A percentile compares a stretch with the other conserved stretches of the same genome.
Conservation (phyloP, 2,888 invertebrate genomes). For the Microctonus brassicae region DNA sequence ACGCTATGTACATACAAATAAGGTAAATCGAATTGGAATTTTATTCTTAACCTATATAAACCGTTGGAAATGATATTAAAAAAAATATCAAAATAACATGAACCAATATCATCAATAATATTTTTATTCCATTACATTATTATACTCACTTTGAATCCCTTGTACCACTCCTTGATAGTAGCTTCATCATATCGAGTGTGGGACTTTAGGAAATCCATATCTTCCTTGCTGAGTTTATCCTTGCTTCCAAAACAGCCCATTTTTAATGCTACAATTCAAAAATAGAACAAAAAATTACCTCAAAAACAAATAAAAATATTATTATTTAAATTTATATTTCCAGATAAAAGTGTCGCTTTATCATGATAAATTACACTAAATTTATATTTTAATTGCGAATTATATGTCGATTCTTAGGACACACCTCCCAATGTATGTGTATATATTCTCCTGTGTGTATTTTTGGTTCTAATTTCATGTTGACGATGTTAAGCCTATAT, state of each 20-base stretch:
- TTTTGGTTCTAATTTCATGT: neutral
- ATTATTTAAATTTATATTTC: neutral
- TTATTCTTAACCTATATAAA: neutral
- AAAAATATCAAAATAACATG: neutral
- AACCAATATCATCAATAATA: neutral
- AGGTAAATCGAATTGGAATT: neutral
- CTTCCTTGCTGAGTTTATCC: slow-evolving; percentile 97
- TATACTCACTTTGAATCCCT: slow-evolving; percentile 96
- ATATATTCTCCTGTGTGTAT: neutral
- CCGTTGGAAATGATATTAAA: neutral
- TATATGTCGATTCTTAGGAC: no score
- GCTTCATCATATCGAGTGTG: slow-evolving; percentile 98
- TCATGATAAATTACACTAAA: no score
- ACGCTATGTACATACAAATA: neutral
- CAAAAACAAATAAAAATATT: neutral
- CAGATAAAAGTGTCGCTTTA: neutral
- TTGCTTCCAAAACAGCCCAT: slow-evolving; percentile 97
- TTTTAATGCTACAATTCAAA: slow-evolving; percentile 68
- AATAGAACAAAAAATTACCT: neutral
- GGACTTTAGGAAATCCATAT: slow-evolving; percentile 97
- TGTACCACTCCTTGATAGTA: slow-evolving; percentile 99
- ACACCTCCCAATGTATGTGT: no score
- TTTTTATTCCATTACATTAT: no score
- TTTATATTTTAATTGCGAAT: no score
- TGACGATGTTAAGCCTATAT: neutral